Conservation (phyloP, 2,888 invertebrate genomes). For the Brachypalpus laphriformis region DNA sequence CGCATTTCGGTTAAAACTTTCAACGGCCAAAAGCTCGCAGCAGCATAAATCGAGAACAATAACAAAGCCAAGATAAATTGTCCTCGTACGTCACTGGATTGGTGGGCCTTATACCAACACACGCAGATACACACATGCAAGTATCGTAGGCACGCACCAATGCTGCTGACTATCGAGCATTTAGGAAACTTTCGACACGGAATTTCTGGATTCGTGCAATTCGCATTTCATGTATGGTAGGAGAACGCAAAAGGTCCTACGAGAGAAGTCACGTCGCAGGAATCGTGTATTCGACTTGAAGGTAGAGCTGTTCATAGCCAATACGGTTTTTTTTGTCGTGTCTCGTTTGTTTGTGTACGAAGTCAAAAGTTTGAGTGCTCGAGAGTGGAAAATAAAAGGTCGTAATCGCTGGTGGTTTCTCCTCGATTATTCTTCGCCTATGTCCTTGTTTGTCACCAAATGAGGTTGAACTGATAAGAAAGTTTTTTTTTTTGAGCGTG, state of each 20-base stretch:
- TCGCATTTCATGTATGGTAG: slow-evolving; percentile 74
- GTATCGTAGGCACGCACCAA: slow-evolving; percentile 70
- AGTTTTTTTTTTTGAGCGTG: slow-evolving; percentile 25
- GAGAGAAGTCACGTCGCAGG: slow-evolving; percentile 69
- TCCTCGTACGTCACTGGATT: slow-evolving; percentile 73
- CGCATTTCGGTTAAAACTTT: slow-evolving; percentile 66
- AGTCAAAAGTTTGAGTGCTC: slow-evolving; percentile 61
- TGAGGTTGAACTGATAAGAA: slow-evolving; percentile 66
- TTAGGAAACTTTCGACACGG: slow-evolving; percentile 74
- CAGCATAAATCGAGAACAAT: slow-evolving; percentile 64
- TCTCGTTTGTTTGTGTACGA: slow-evolving; percentile 65
- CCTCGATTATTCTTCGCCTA: slow-evolving; percentile 41
- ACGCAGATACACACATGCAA: slow-evolving; percentile 51
- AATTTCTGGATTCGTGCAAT: slow-evolving; percentile 72
- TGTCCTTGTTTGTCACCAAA: slow-evolving; percentile 52
- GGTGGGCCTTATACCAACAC: slow-evolving; percentile 68
- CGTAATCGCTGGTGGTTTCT: slow-evolving; percentile 61
- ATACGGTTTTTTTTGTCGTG: slow-evolving; percentile 43
- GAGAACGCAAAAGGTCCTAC: slow-evolving; percentile 74
- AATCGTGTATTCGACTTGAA: slow-evolving; percentile 59
- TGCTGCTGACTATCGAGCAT: slow-evolving; percentile 65
- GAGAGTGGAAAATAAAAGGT: slow-evolving; percentile 47
- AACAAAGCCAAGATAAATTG: slow-evolving; percentile 73
- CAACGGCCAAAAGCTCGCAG: slow-evolving; percentile 65
- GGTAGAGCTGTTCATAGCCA: slow-evolving; percentile 53